Evolutionary conservation across 1,140 invertebrate genomes (phyloP), one percentile per base, ranked within the genome.

Genomic region (Drosophila sturtevanti): DNA sequence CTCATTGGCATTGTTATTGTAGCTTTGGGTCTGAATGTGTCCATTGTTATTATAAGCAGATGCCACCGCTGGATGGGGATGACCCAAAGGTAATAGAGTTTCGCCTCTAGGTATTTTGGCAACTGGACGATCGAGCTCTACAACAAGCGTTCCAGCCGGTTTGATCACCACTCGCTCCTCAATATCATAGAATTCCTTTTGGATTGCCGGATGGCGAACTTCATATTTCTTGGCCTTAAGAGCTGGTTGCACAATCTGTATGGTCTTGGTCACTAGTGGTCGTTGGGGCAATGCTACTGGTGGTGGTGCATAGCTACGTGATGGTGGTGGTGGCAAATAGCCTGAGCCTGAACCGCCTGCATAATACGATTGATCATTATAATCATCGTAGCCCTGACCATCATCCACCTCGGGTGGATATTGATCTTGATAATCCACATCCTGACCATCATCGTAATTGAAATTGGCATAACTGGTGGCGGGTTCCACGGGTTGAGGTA

Each of bases 111-210:
- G 93, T n/a, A 92, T 91, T 72, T 94, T 94, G 5, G 94, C 94
- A 9, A 93, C 92, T 0, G 94, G 94, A 63, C 94, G 93, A 54
- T 94, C 94, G 0, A 95, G 85, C 72, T 95, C 94, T 0, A 95
- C 92, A 4, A 95, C 92, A 24, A 94, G 93, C 0, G 94, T 94
- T 16, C 94, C 94, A 1, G 94, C 94, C 2, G 94, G 94, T n/a
- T 94, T 93, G 18, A 95, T 92, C 5, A 94, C 93, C 7, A 94
- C 93, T 22, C 94, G 93, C 79, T 95, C 93, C 81, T 95, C 94
- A 63, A 95, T 94, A 72, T 95, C 94, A 80, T 94, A 95, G 89
- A 95, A 95, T 79, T 95, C 93, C 82, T 95, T 95, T 67, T 94
- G 93, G 59, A 95, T 94, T 27, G 94, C 94, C 68, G 94, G 94